Percentiles rank a stretch among this genome's conserved stretches.
Evolutionary conservation across 2,888 invertebrate species (phyloP).

Genomic region (Blera fallax): DNA sequence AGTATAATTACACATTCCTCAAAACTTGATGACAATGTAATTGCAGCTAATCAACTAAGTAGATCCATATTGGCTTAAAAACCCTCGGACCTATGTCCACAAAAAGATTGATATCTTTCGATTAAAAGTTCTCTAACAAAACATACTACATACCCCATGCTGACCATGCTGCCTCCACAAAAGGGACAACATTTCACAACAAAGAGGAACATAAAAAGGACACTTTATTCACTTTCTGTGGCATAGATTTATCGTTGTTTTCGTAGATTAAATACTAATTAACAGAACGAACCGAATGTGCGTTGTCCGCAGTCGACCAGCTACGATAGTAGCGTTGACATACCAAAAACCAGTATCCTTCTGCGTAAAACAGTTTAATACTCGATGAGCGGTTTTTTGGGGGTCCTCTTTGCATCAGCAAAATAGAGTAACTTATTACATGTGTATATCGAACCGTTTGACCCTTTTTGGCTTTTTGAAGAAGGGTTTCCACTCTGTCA

Average conservation of each 20-base stretch:
- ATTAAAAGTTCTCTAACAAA: constrained; percentile 43
- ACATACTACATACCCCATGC: not conserved
- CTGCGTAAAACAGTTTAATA: constrained; percentile 38
- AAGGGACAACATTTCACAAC: constrained; percentile 25
- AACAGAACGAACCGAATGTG: constrained; percentile 50
- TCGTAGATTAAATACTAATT: constrained; percentile 70
- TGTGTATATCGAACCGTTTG: constrained; percentile 35
- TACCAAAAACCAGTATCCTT: not conserved
- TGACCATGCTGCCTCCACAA: not conserved
- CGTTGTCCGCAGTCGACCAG: constrained; percentile 33
- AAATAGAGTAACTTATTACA: constrained; percentile 40
- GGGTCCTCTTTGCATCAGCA: constrained; percentile 43
- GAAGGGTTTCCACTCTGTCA: constrained; percentile 42
- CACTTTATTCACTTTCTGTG: constrained; percentile 59
- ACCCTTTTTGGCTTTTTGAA: constrained; percentile 35
- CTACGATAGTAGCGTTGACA: not conserved
- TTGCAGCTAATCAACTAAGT: constrained; percentile 61
- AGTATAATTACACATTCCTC: constrained; percentile 10
- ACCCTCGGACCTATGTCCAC: constrained; percentile 41
- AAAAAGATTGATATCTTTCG: constrained; percentile 68
- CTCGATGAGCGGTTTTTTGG: constrained; percentile 2
- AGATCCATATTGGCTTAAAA: constrained; percentile 24
- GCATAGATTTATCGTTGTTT: constrained; percentile 65
- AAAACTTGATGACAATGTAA: constrained; percentile 62
- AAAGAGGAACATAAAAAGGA: constrained; percentile 47